Conservation (phyloP, 2,888 invertebrate genomes). For the Seladonia tumulorum region DNA sequence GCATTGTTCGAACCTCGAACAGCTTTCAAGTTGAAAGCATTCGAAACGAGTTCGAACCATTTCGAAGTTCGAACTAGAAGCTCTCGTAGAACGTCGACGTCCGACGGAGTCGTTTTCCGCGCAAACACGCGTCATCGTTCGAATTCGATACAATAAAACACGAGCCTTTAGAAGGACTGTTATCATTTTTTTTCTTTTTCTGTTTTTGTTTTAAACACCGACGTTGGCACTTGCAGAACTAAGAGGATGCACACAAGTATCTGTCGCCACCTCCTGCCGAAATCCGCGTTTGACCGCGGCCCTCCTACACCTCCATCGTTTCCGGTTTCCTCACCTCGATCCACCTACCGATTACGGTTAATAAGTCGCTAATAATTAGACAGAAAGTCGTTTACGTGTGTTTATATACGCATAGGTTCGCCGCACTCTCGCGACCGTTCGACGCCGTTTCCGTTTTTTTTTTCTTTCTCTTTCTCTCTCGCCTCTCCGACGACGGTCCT, state of each 20-base stretch:
- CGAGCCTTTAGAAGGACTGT: conserved; percentile 62
- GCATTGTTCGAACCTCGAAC: background rate
- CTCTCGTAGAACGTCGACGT: background rate
- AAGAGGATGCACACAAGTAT: conserved; percentile 46
- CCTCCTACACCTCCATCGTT: conserved; percentile 8
- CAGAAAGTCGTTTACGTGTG: conserved; percentile 53
- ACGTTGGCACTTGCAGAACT: conserved; percentile 63
- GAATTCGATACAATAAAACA: conserved; percentile 54
- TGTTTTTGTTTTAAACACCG: conserved; percentile 32
- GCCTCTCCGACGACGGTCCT: conserved; percentile 17
- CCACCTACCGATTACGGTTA: conserved; percentile 47
- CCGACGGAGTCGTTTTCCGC: background rate
- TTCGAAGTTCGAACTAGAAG: background rate
- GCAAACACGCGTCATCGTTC: conserved; percentile 16
- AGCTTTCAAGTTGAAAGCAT: no score
- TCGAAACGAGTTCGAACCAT: background rate
- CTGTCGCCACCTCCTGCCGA: background rate
- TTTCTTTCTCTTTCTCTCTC: background rate
- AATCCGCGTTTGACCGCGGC: background rate
- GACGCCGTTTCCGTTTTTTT: conserved; percentile 1
- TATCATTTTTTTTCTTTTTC: background rate
- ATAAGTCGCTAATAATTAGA: conserved; percentile 54
- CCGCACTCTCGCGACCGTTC: background rate
- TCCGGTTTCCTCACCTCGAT: conserved; percentile 22
- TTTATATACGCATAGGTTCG: conserved; percentile 43